Conservation (phyloP, 2,113 vertebrate species). For the Ctenodactylus gundi region DNA sequence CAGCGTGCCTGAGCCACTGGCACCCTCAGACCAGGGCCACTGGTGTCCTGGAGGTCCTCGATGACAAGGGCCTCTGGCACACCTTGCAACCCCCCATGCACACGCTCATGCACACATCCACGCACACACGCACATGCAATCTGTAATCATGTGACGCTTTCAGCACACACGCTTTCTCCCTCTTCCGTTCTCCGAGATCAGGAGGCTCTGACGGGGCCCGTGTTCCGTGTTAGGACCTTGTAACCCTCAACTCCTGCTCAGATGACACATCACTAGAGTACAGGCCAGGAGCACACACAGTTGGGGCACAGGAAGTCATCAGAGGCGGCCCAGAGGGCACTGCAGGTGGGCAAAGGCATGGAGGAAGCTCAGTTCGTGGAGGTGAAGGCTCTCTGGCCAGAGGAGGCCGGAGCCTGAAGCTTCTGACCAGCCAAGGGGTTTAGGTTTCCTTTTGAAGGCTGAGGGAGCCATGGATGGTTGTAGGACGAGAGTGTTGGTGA, state of each 20-base stretch:
- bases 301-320: not conserved
- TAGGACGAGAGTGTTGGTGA: not conserved
- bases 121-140: not conserved
- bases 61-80: no score
- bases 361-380: not conserved
- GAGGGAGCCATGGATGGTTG: not conserved
- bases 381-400: not conserved
- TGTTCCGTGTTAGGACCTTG: no score
- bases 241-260: not conserved
- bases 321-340: not conserved
- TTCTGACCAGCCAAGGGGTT: not conserved
- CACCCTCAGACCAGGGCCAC: no score
- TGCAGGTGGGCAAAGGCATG: not conserved
- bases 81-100: no score
- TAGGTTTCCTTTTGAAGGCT: not conserved
- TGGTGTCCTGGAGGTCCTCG: no score
- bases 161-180: not conserved
- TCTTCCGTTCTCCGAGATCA: not conserved
- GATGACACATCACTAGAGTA: not conserved
- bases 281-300: not conserved
- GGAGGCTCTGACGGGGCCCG: not conserved
- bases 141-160: not conserved
- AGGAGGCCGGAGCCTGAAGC: not conserved
- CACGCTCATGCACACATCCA: rapidly evolving
- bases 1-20: no score